Percentiles rank a stretch among this genome's conserved stretches.
Evolutionary conservation across 2,113 vertebrate species (phyloP).

Genomic region (Nothocercus nigrocapillus): DNA sequence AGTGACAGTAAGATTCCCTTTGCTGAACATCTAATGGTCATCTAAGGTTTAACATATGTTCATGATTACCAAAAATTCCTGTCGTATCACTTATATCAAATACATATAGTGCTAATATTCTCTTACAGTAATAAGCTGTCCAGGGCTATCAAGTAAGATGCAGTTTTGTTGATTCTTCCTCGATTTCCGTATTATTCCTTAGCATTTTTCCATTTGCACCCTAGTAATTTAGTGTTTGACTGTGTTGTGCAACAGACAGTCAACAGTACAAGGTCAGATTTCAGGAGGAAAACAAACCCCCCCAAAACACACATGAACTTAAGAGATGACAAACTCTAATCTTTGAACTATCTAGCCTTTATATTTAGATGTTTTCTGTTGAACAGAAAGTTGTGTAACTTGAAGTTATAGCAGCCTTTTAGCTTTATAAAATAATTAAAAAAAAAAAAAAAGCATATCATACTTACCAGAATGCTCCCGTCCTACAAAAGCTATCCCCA

Average conservation of each 20-base stretch:
- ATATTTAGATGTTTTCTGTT: neutral
- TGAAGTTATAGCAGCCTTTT: neutral
- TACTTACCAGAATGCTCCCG: conserved; percentile 91
- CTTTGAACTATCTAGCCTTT: neutral
- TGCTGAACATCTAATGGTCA: neutral
- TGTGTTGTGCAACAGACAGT: neutral
- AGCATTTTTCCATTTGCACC: neutral
- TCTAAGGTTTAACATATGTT: neutral
- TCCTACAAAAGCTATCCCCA: conserved; percentile 92
- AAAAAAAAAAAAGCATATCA: neutral
- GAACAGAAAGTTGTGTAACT: neutral
- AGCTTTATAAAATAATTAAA: neutral
- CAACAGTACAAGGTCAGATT: neutral
- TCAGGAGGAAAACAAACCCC: neutral
- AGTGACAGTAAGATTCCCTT: neutral
- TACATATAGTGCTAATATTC: neutral
- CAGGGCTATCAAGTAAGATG: neutral
- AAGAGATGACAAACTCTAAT: neutral
- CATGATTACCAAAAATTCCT: neutral
- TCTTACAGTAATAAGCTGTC: neutral
- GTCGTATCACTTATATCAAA: neutral
- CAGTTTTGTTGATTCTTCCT: neutral
- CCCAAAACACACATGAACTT: neutral
- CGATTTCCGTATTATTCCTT: neutral
- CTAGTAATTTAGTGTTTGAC: neutral